Evolutionary conservation across 2,888 invertebrate genomes (phyloP), one percentile per base, ranked within the genome.

Genomic region (Lasioglossum lativentre): DNA sequence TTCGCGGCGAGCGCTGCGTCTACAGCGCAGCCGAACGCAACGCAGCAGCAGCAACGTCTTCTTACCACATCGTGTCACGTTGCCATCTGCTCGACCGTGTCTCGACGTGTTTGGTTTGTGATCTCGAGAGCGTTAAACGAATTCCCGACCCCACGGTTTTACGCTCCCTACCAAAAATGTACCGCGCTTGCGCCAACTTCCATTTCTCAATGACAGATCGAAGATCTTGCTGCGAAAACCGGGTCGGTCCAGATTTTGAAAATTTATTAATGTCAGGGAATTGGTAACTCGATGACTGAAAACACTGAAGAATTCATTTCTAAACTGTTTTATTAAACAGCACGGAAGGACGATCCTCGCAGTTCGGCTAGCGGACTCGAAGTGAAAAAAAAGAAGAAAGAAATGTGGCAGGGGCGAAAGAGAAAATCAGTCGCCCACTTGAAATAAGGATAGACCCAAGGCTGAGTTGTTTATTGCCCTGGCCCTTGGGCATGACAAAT

Each of bases 121-220:
- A 70, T 70, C 40, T 70, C 38, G 38, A 38, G 68, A 23, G 68
- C 68, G 68, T 70, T 70, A n/a, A 70, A 70, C n/a, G 38, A 38
- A 40, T 70, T 70, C 16, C 34, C 63, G 27, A 8, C 30, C 30
- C 16, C 27, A 4, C 30, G 27, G 16, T 30, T 30, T 63, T 30
- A n/a, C 63, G 14, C 63, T 63, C 30, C 6, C 30, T 63, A 16
- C 12, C 56, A 12, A 56, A 56, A 56, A 10, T n/a, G n/a, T 56
- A 52, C 0, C n/a, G 23, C n/a, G 23, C 12, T 10, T 3, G n/a
- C 10, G 56, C 10, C 12, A 56, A 10, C 56, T 56, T 12, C n/a
- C 56, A 4, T 12, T 56, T 4, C 56, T 10, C 56, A 10, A 4
- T 12, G 10, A 12, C 56, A 12, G n/a, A 12, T 3, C 1, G n/a